Evolutionary conservation across 2,797 vertebrate species (phyloP), one percentile per base, ranked within the genome.

Genomic region (Labroides dimidiatus): DNA sequence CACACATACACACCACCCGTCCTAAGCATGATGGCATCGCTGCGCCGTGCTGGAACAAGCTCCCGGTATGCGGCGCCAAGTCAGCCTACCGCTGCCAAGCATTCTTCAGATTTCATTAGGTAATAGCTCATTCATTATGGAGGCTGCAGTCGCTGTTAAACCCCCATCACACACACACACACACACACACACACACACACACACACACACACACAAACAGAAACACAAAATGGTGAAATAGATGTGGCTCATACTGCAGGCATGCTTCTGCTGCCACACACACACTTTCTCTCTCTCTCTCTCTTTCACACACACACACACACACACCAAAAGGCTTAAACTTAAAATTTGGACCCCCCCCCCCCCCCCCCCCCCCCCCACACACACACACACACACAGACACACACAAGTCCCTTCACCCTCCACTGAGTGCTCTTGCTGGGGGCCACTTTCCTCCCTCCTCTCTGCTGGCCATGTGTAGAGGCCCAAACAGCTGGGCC

Each of bases 41-140:
- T 64, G 72, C 77, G 48, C 80, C 68, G 52, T 89, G 78, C 68
- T 89, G 88, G 87, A 90, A 88, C 72, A 27, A 55, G 79, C 83
- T 80, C 58, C 81, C 50, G 70, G 71, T 80, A 69, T 21, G 59
- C 9, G 61, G 73, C 58, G 90, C 88, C 90, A 93, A 85, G 83
- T 84, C 45, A 48, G 72, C 80, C 74, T 43, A 33, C 44, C 37
- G 61, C 85, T 91, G 85, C 88, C 87, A 90, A 89, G 77, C 85
- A 88, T 91, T 92, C 82, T 90, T 92, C 88, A 88, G 79, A 91
- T 90, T 89, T 90, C 87, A 90, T 92, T 90, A 91, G 88, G 82
- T 90, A 89, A 92, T 86, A 93, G 82, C 90, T 87, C 85, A 90
- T 93, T 92, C 82, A 86, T 90, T 91, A 84, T 86, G 21, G 48